phyloP scores from a whole-genome alignment of 2,113 vertebrate genomes.

The cattle (Bos taurus) region DNA sequence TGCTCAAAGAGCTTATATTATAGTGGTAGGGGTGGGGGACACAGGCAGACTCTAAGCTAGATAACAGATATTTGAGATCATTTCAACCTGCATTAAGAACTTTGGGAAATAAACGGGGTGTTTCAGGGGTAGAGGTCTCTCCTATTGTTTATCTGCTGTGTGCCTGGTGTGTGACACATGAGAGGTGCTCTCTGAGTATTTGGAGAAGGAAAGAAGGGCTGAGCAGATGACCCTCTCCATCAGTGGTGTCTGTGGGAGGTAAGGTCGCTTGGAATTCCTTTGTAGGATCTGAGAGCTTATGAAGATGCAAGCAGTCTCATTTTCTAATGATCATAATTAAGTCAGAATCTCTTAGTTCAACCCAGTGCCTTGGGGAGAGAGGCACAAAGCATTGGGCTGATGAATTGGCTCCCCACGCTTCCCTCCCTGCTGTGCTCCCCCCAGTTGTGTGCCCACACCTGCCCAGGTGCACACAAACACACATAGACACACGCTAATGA shows the following conservation, averaged over 20 bases:
- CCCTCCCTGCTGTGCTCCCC: conserved; percentile 14
- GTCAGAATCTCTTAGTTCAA: conserved; percentile 50
- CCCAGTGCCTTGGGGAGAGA: conserved; percentile 25
- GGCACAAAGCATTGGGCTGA: not conserved
- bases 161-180: too few relatives aligned
- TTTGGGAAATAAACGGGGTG: not conserved
- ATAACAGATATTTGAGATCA: not conserved
- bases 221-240: not conserved
- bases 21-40: not conserved
- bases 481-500: not conserved
- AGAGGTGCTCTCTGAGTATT: too few relatives aligned
- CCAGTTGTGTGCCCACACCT: conserved; percentile 13
- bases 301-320: conserved; percentile 30
- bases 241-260: not conserved
- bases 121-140: too few relatives aligned
- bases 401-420: not conserved
- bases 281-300: not conserved
- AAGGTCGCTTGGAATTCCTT: conserved; percentile 10
- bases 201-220: not conserved
- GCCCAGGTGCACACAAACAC: not conserved
- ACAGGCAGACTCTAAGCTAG: not conserved
- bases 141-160: not conserved
- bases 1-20: not conserved
- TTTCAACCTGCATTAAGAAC: not conserved
- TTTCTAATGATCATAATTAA: conserved; percentile 64